Percentiles rank a stretch among this genome's conserved stretches.
phyloP scores from a whole-genome alignment of 2,797 vertebrate species.

The Eutrigla gurnardus region DNA sequence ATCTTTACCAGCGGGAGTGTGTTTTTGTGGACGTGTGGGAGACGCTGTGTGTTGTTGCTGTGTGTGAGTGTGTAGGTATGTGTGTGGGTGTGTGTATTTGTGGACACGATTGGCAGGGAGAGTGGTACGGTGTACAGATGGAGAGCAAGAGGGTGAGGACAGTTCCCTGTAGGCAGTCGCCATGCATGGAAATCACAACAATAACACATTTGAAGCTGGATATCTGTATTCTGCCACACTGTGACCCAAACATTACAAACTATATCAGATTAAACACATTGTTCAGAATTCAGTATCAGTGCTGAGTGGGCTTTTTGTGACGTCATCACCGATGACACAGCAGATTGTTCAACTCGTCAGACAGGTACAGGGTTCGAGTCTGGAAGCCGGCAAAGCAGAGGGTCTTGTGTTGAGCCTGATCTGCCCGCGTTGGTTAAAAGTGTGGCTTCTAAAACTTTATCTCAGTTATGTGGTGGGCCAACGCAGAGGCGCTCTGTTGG shows the following conservation, averaged over 20 bases:
- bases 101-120: slow-evolving; percentile 60
- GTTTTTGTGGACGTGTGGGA: slow-evolving; percentile 25
- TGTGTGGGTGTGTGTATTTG: slow-evolving; percentile 44
- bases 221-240: slow-evolving; percentile 30
- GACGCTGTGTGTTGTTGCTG: slow-evolving; percentile 10
- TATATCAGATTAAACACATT: not conserved
- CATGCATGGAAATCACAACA: slow-evolving; percentile 57
- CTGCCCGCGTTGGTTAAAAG: slow-evolving; percentile 56
- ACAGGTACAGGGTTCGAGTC: slow-evolving; percentile 48
- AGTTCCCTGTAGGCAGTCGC: slow-evolving; percentile 79
- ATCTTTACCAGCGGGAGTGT: slow-evolving; percentile 10
- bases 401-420: slow-evolving; percentile 65
- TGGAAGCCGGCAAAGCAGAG: slow-evolving; percentile 48
- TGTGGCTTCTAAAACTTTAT: slow-evolving; percentile 62
- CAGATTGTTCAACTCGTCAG: slow-evolving; percentile 50
- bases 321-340: slow-evolving; percentile 46
- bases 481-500: slow-evolving; percentile 45
- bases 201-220: slow-evolving; percentile 41
- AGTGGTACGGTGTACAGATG: slow-evolving; percentile 81
- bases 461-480: slow-evolving; percentile 60
- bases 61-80: slow-evolving; percentile 46
- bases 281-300: slow-evolving; percentile 2
- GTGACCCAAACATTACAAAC: slow-evolving; percentile 34
- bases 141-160: slow-evolving; percentile 79
- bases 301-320: not conserved